These are phyloP conservation scores for Atherinomorus stipes DNA, from an alignment of 2,113 vertebrate species.

Conservation along the genomic window DNA sequence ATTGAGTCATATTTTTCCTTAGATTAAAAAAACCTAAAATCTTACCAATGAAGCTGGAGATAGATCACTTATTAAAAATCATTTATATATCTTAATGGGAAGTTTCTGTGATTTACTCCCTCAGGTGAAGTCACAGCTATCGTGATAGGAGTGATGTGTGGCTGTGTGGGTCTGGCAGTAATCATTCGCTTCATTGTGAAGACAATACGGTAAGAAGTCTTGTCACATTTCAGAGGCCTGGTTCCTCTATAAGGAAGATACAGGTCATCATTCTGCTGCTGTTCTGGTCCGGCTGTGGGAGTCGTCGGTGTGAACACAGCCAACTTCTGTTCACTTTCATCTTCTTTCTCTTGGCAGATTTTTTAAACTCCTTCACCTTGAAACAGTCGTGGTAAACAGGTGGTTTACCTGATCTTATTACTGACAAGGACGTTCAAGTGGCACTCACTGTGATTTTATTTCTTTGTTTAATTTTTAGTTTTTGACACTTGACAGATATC, in stretches of 20 bases:
- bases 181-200: slow-evolving; percentile 80
- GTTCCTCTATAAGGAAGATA: not conserved
- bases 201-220: slow-evolving; percentile 77
- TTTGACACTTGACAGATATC: slow-evolving; percentile 13
- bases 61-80: not conserved
- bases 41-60: not conserved
- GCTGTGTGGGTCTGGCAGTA: slow-evolving; percentile 80
- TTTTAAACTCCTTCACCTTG: slow-evolving; percentile 72
- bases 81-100: not conserved
- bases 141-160: slow-evolving; percentile 81
- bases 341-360: slow-evolving; percentile 77
- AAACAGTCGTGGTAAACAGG: slow-evolving; percentile 79
- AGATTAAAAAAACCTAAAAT: not conserved
- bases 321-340: slow-evolving; percentile 34
- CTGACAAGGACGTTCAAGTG: slow-evolving; percentile 49
- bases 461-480: not conserved
- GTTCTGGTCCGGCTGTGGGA: slow-evolving; percentile 7
- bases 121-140: slow-evolving; percentile 84
- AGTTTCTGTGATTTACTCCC: not conserved
- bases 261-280: not conserved
- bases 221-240: not conserved
- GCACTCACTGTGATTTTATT: slow-evolving; percentile 8
- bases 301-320: not conserved
- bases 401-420: slow-evolving; percentile 65
- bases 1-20: not conserved